phyloP scores from a whole-genome alignment of 2,113 vertebrate species.

The Protobothrops flavoviridis region DNA sequence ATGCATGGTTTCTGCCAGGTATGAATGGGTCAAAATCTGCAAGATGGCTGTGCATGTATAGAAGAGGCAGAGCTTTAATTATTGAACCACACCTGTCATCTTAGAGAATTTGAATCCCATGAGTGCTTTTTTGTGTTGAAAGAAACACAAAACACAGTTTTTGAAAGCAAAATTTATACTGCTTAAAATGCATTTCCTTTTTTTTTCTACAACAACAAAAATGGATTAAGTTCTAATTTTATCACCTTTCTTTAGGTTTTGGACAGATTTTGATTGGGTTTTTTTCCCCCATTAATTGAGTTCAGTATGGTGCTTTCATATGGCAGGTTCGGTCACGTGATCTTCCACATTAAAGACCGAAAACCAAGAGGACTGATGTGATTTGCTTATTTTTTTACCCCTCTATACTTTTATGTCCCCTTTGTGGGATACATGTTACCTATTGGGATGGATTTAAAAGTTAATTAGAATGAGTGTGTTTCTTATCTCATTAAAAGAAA shows the following conservation, averaged over 20 bases:
- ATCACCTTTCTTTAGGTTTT: constrained; percentile 43
- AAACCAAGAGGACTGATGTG: constrained; percentile 57
- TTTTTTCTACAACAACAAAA: constrained; percentile 1
- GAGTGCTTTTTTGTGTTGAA: not conserved
- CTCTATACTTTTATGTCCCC: constrained; percentile 41
- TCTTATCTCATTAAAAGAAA: constrained; percentile 36
- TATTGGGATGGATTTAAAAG: constrained; percentile 47
- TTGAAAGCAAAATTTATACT: not conserved
- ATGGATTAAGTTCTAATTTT: constrained; percentile 31
- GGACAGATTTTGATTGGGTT: constrained; percentile 59
- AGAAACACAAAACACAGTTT: not conserved
- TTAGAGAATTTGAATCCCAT: not conserved
- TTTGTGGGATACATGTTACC: constrained; percentile 33
- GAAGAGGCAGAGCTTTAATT: not conserved
- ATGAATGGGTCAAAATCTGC: not conserved
- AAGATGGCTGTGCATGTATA: not conserved
- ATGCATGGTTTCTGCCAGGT: not conserved
- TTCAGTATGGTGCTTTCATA: constrained; percentile 40
- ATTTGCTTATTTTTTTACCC: constrained; percentile 55
- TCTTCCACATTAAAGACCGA: constrained; percentile 59
- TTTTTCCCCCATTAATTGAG: constrained; percentile 34
- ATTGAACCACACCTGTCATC: not conserved
- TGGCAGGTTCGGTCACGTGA: constrained; percentile 43
- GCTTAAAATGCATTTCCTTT: constrained; percentile 15
- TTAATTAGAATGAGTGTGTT: constrained; percentile 67